Percentiles rank a stretch among this genome's conserved stretches.
Conservation (phyloP, 2,888 invertebrate genomes). For the Plemyria rubiginata region DNA sequence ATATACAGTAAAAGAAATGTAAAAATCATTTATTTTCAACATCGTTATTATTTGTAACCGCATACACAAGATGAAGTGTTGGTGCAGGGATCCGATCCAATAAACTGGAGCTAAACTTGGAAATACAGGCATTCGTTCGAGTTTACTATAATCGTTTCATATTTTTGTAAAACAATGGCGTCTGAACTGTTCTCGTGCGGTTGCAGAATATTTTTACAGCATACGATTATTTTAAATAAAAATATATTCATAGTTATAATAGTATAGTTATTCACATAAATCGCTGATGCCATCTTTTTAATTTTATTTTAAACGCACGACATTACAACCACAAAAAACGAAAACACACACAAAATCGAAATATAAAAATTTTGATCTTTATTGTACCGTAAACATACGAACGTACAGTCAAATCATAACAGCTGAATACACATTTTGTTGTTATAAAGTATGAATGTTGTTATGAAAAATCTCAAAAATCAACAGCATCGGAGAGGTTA, state of each 20-base stretch:
- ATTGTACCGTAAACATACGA: too few species aligned
- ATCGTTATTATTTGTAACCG: neutral
- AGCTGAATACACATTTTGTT: too few species aligned
- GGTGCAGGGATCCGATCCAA: conserved; percentile 11
- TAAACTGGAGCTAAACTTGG: conserved; percentile 20
- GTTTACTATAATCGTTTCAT: conserved; percentile 55
- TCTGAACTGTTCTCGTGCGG: conserved; percentile 46
- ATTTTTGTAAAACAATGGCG: conserved; percentile 53
- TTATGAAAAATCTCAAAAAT: too few species aligned
- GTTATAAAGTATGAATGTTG: too few species aligned
- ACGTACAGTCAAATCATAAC: too few species aligned
- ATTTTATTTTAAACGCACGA: too few species aligned
- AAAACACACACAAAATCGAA: too few species aligned
- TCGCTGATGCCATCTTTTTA: too few species aligned
- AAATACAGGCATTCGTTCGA: conserved; percentile 28
- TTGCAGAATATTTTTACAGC: conserved; percentile 15
- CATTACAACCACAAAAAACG: too few species aligned
- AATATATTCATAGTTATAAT: neutral
- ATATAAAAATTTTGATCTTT: too few species aligned
- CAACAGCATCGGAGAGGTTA: too few species aligned
- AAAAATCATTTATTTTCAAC: neutral
- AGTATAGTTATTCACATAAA: too few species aligned
- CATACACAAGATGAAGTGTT: neutral
- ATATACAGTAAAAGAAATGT: neutral
- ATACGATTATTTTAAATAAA: conserved; percentile 15